A percentile compares a stretch with the other conserved stretches of the same genome.
Conservation (phyloP, 2,888 invertebrate species). For the Drosophila planitibia region DNA sequence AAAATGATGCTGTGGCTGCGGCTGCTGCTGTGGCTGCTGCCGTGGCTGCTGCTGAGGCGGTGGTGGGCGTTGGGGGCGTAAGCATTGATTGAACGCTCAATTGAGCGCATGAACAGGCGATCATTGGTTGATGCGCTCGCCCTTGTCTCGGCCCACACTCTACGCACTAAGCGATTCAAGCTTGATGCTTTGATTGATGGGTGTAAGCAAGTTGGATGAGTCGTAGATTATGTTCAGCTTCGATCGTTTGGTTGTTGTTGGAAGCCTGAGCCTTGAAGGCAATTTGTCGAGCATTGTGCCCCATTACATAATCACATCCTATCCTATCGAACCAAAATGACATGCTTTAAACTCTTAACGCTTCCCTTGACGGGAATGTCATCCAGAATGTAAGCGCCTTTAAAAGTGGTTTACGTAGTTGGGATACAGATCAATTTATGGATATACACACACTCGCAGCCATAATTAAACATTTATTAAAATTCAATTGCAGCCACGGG, state of each 20-base stretch:
- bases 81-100: slow-evolving; percentile 75
- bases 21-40: not conserved
- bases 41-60: slow-evolving; percentile 18
- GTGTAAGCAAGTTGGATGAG: slow-evolving; percentile 72
- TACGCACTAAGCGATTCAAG: slow-evolving; percentile 53
- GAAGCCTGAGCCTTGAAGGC: slow-evolving; percentile 32
- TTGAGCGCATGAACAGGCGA: slow-evolving; percentile 74
- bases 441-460: not conserved
- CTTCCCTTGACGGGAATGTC: not conserved
- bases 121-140: slow-evolving; percentile 61
- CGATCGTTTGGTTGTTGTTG: not conserved
- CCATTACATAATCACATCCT: slow-evolving; percentile 2
- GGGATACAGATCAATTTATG: not conserved
- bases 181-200: slow-evolving; percentile 75
- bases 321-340: not conserved
- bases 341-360: not conserved
- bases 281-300: slow-evolving; percentile 44
- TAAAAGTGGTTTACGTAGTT: not conserved
- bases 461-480: slow-evolving; percentile 4
- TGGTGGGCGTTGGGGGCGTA: slow-evolving; percentile 67
- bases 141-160: not conserved
- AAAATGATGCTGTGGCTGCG: slow-evolving; percentile 6
- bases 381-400: too few relatives aligned
- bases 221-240: slow-evolving; percentile 63
- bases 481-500: not conserved